Evolutionary conservation across 2,888 invertebrate genomes (phyloP), one percentile per base, ranked within the genome.

Genomic region (Nomada hirtipes): DNA sequence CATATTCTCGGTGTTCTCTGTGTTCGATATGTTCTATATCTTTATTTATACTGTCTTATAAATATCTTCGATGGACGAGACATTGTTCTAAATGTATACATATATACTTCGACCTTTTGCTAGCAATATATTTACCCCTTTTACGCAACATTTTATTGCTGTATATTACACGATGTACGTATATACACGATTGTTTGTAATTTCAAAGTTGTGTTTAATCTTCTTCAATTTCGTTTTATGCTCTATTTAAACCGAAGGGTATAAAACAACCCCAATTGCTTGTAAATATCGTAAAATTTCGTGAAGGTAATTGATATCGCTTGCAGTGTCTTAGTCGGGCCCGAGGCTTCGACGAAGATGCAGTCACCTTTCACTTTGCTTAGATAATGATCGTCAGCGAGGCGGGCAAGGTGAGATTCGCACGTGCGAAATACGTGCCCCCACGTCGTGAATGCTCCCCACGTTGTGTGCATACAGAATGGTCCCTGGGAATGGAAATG

Each of bases 231-330:
- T 7, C 36, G 36, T 36, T 7, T 36, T 36, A 9, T 36, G 36
- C 36, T 36, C 7, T 7, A 7, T 36, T 36, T 36, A 36, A 36
- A 36, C 36, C 36, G 36, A 36, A 0, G 36, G 36, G 36, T 36
- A 36, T 36, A 7, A 36, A 36, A 36, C 36, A 36, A 36, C 36
- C 36, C 36, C 0, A 7, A 36, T 4, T 36, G 7, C 7, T 36
- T 36, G 36, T 7, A 7, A 4, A 36, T 7, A 7, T 9, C 53
- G 29, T 29, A 64, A 42, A 36, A 47, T 20, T 29, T 53, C 47
- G 2, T 47, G 55, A 20, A 20, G 44, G 65, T 60, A 53, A 47
- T 29, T 59, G 23, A 52, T 42, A 82, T 75, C 75, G 64, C 75
- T 79, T 67, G 53, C 47, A 36, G 47, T 26, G 57, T 50, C 60